Evolutionary conservation across 2,888 invertebrate genomes (phyloP), one percentile per base, ranked within the genome.

Genomic region (Marronus borbonicus): DNA sequence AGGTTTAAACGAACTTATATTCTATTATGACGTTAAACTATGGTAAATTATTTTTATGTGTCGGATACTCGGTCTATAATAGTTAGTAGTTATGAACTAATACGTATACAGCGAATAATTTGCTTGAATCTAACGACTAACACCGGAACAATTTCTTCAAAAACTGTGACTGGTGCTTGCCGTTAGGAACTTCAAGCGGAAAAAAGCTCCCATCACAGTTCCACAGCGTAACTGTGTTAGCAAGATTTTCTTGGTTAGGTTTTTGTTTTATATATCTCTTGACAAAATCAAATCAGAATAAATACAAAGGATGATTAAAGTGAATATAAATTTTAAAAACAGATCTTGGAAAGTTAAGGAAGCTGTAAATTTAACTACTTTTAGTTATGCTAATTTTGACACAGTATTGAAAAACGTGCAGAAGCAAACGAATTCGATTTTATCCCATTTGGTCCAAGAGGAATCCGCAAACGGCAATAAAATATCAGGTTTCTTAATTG

Each of bases 401-500:
- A 8, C 50, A 0, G 20, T 36, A 7, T 17, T 78, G n/a, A 76
- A 78, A 50, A 31, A 10, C 5, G 64, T 76, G 5, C 78, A 76
- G 50, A 76, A 70, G 17, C 58, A 69, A 70, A 55, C 76, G 1
- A 78, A 78, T 52, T 36, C 60, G 10, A 62, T 76, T 49, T 76
- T 78, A 64, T 76, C 78, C 0, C 49, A 64, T 50, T 64, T 78
- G 39, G 69, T 78, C 7, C 69, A 78, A 28, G 64, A 70, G 50
- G 69, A 78, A 69, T 68, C 24, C 10, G 31, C 24, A n/a, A 50
- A 36, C 49, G 78, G 68, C 2, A 68, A 68, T 5, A 28, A 64
- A 65, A 49, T 50, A 49, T 64, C 77, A 62, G 70, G 77, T 70
- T 65, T 49, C n/a, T 58, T 31, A 12, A 52, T 52, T 50, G 28